Evolutionary conservation across 2,113 vertebrate species (phyloP).

Genomic region (Eudorcas thomsonii): DNA sequence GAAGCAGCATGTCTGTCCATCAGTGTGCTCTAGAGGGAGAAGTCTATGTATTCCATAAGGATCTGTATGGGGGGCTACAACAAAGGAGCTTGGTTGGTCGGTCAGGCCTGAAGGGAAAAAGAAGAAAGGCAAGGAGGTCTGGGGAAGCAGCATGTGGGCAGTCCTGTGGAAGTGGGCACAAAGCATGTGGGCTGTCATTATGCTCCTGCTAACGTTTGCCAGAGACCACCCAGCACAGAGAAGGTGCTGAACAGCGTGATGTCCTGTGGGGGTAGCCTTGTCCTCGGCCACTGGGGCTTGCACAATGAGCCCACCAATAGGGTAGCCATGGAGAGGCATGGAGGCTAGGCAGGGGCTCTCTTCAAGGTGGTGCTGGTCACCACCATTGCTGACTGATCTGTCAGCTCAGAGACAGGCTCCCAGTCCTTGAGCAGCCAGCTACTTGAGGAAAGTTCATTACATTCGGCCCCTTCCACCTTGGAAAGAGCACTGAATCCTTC

Average conservation of each 20-base stretch:
- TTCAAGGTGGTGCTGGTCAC: not conserved
- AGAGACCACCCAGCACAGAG: not conserved
- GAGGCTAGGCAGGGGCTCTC: not conserved
- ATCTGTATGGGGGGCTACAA: not conserved
- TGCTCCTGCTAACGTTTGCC: not conserved
- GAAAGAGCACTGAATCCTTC: not conserved
- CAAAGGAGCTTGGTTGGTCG: not conserved
- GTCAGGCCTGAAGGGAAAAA: not conserved
- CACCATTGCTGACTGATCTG: not conserved
- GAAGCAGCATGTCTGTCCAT: not conserved
- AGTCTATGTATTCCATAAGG: not conserved
- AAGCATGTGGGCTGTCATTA: not conserved
- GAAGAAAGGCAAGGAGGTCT: not conserved
- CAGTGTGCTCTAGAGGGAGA: not conserved
- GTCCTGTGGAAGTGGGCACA: not conserved
- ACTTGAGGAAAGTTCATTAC: not conserved
- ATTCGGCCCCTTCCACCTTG: not conserved
- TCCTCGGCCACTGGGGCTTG: not conserved
- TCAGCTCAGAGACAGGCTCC: not conserved
- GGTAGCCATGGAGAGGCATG: not conserved
- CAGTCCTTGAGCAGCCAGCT: not conserved
- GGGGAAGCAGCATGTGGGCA: not conserved
- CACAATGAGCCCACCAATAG: not conserved
- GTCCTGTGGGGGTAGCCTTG: not conserved
- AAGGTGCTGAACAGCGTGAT: rapidly evolving